These are phyloP conservation scores for Diplogasteroides magnus DNA, from an alignment of 1,140 invertebrate genomes.

Conservation along the genomic window DNA sequence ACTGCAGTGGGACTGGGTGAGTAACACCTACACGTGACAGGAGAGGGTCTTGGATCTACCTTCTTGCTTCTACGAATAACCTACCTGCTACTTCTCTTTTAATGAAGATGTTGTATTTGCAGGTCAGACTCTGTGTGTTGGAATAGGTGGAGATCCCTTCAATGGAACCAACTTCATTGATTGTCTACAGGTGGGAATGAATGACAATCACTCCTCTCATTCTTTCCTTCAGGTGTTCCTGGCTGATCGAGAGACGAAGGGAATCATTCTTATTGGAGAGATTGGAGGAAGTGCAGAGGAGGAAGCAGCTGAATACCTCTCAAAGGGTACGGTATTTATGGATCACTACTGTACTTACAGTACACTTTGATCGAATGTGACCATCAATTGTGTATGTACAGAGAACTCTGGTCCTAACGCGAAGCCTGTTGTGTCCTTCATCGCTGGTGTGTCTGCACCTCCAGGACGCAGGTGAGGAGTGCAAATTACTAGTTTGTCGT, in stretches of 20 bases:
- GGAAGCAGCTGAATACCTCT: conserved; percentile 86
- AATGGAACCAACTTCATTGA: conserved; percentile 99
- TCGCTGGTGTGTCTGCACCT: conserved; percentile 93
- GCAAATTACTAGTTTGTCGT: neutral
- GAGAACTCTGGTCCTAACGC: conserved; percentile 82
- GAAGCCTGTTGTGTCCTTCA: conserved; percentile 97
- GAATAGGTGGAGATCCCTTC: conserved; percentile 99
- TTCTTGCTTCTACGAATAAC: too few relatives aligned
- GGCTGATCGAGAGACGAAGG: conserved; percentile 74
- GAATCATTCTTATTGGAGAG: conserved; percentile 97
- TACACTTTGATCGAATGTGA: neutral
- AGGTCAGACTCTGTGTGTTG: conserved; percentile 85
- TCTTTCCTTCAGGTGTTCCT: conserved; percentile 67
- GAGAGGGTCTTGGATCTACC: neutral
- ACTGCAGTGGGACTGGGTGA: conserved; percentile 72
- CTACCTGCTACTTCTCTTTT: too few relatives aligned
- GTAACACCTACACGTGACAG: conserved; percentile 4
- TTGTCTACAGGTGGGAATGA: conserved; percentile 72
- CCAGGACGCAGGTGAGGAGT: conserved; percentile 68
- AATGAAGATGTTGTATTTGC: too few relatives aligned
- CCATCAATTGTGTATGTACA: conserved; percentile 7
- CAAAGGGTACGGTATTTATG: neutral
- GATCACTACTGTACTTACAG: neutral
- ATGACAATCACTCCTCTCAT: neutral
- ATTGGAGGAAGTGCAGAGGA: conserved; percentile 98